Conservation (phyloP, 92 coral and sea anemone genomes). For the Actinernus sp. region DNA sequence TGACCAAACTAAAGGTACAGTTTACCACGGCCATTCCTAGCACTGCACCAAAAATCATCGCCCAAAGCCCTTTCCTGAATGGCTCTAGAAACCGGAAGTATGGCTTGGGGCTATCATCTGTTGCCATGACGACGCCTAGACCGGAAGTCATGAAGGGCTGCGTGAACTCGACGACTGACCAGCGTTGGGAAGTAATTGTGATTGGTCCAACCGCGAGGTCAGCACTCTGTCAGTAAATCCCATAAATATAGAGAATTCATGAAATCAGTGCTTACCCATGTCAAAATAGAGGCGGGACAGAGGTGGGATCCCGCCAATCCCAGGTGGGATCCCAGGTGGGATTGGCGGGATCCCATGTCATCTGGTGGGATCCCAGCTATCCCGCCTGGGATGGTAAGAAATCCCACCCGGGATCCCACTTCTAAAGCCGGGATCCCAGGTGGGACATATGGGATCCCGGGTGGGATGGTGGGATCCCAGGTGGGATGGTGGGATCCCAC, state of each 20-base stretch:
- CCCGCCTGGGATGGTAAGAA: no score
- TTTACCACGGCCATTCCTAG: constrained; percentile 60
- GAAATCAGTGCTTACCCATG: background rate
- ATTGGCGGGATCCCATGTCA: no score
- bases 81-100: constrained; percentile 76
- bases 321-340: no score
- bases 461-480: no score
- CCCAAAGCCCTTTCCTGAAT: constrained; percentile 53
- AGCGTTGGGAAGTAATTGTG: constrained; percentile 60
- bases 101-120: constrained; percentile 6
- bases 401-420: no score
- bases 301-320: no score
- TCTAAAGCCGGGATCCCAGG: no score
- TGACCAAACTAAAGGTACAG: constrained; percentile 50
- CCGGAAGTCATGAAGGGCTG: constrained; percentile 70
- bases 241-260: background rate
- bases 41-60: constrained; percentile 43
- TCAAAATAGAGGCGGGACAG: no score
- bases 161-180: constrained; percentile 67
- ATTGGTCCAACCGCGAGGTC: constrained; percentile 69
- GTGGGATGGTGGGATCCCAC: no score
- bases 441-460: no score
- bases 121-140: constrained; percentile 60
- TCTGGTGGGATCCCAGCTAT: no score
- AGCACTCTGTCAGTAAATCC: constrained; percentile 26